phyloP scores from a whole-genome alignment of 2,797 vertebrate species.

The Eutrigla gurnardus region DNA sequence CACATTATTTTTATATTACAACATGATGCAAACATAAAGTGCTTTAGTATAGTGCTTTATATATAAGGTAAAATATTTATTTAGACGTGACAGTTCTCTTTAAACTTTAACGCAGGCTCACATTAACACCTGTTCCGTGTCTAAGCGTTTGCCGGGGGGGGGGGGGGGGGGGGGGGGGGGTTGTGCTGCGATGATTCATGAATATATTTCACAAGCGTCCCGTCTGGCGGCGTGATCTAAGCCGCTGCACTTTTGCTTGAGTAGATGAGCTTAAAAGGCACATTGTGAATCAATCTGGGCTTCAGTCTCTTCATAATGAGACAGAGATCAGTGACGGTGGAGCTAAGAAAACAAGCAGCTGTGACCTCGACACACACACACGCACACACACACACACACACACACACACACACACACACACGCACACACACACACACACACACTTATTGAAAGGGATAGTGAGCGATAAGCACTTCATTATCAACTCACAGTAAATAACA shows the following conservation, averaged over 20 bases:
- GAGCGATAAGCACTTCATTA: conserved; percentile 61
- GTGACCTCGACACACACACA: conserved; percentile 21
- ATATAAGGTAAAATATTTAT: neutral
- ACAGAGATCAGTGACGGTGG: conserved; percentile 57
- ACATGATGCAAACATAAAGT: neutral
- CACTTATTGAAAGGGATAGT: conserved; percentile 49
- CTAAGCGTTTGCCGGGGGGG: neutral
- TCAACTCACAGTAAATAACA: conserved; percentile 38
- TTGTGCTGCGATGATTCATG: conserved; percentile 8
- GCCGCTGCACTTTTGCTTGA: neutral
- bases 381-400: neutral
- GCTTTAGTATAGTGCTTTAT: no score
- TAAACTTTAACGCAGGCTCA: neutral
- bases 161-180: no score
- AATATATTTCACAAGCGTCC: neutral
- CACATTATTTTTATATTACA: neutral
- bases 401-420: neutral
- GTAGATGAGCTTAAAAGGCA: conserved; percentile 12
- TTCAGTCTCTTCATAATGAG: conserved; percentile 59
- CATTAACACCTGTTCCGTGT: neutral
- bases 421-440: neutral
- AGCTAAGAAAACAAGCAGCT: conserved; percentile 58
- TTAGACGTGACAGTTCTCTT: neutral
- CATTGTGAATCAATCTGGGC: conserved; percentile 30
- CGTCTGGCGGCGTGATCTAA: neutral